Evolutionary conservation across 2,888 invertebrate genomes (phyloP).

Genomic region (Chalcis sispes): DNA sequence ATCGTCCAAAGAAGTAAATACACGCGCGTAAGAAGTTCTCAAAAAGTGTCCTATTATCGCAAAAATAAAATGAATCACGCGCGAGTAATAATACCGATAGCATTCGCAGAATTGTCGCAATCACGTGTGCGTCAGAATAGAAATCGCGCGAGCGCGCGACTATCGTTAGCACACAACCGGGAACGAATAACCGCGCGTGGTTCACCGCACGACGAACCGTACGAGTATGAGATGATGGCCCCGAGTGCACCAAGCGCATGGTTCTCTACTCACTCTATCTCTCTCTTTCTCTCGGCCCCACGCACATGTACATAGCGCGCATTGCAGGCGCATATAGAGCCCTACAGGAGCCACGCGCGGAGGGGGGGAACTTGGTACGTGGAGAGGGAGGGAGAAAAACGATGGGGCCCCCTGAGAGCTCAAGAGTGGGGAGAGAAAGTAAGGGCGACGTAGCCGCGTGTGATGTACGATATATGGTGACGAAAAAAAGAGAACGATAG

Average conservation of each 20-base stretch:
- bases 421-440: not conserved
- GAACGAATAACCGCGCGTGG: slow-evolving; percentile 6
- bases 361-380: too few species aligned
- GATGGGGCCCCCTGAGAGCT: not conserved
- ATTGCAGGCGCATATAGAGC: not conserved
- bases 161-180: not conserved
- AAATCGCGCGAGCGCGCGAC: not conserved
- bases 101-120: too few species aligned
- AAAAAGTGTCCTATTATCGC: too few species aligned
- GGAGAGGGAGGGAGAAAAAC: too few species aligned
- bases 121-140: too few species aligned
- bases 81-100: not conserved
- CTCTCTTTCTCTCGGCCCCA: slow-evolving; percentile 5
- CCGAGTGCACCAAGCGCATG: slow-evolving; percentile 17
- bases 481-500: too few species aligned
- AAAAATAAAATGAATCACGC: not conserved
- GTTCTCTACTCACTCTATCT: not conserved
- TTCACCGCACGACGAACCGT: slow-evolving; percentile 44
- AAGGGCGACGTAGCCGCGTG: not conserved
- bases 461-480: not conserved
- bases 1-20: too few species aligned
- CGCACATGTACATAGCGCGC: not conserved
- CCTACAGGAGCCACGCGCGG: not conserved
- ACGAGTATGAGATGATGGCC: slow-evolving; percentile 51
- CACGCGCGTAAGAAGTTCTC: too few species aligned